These are phyloP conservation scores for Motacilla alba DNA, from an alignment of 2,113 vertebrate genomes.

Conservation along the genomic window DNA sequence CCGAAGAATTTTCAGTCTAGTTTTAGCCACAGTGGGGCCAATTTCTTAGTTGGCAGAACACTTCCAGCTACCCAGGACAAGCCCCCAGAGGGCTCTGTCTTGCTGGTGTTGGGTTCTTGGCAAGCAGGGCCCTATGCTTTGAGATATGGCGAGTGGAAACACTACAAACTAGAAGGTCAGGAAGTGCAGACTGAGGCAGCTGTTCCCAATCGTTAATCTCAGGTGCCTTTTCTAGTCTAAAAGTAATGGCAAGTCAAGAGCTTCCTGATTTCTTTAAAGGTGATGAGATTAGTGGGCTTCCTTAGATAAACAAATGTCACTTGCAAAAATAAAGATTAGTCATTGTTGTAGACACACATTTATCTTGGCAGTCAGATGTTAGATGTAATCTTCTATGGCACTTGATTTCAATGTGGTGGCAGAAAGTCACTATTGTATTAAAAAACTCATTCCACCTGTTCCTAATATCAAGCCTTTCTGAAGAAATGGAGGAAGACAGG, in stretches of 20 bases:
- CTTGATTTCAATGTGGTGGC: background rate
- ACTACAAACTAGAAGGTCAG: background rate
- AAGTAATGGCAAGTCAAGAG: background rate
- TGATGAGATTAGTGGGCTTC: background rate
- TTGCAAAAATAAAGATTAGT: background rate
- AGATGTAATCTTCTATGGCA: background rate
- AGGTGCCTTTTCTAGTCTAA: background rate
- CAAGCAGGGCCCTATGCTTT: rapidly evolving
- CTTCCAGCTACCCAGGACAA: background rate
- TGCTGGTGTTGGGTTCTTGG: background rate
- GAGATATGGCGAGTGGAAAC: background rate
- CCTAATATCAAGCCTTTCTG: background rate
- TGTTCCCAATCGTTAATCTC: background rate
- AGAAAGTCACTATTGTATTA: background rate
- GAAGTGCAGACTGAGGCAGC: background rate
- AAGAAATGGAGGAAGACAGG: background rate
- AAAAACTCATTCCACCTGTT: background rate
- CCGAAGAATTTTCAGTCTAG: background rate
- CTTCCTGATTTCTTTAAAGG: background rate
- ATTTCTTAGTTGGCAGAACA: background rate
- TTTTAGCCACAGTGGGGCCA: background rate
- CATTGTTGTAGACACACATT: background rate
- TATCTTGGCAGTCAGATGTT: background rate
- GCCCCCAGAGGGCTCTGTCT: background rate
- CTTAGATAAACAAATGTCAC: background rate